Percentiles rank a stretch among this genome's conserved stretches.
These are phyloP conservation scores for Philaethria dido DNA, from an alignment of 2,888 invertebrate species.

Conservation along the genomic window DNA sequence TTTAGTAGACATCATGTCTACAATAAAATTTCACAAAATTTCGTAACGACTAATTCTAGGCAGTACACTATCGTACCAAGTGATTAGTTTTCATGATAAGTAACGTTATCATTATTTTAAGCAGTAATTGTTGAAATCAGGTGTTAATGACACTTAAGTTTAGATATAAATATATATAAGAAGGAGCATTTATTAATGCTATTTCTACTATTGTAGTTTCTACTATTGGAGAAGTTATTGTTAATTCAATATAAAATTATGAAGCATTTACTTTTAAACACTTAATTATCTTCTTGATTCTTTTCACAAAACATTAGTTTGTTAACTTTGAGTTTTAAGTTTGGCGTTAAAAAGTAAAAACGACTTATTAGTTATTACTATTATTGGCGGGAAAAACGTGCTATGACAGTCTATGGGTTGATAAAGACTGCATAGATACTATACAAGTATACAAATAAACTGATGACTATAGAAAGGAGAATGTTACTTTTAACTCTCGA, in stretches of 20 bases:
- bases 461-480: too few species aligned
- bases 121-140: neutral
- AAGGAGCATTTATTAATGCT: too few species aligned
- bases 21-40: neutral
- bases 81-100: neutral
- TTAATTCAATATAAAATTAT: neutral
- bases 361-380: neutral
- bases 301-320: neutral
- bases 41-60: neutral
- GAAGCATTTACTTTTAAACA: neutral
- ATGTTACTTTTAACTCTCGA: too few species aligned
- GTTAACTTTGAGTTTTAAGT: neutral
- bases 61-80: neutral
- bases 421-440: too few species aligned
- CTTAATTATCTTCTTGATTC: neutral
- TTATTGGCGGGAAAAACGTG: constrained; percentile 16
- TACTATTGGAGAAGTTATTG: too few species aligned
- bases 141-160: neutral
- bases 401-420: too few species aligned
- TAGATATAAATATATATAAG: too few species aligned
- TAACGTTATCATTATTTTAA: neutral
- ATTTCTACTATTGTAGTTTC: too few species aligned
- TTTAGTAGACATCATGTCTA: too few species aligned
- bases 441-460: too few species aligned
- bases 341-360: neutral